Base-by-base conservation (phyloP, 2,113 vertebrate species). In the Muntiacus reevesi region DNA sequence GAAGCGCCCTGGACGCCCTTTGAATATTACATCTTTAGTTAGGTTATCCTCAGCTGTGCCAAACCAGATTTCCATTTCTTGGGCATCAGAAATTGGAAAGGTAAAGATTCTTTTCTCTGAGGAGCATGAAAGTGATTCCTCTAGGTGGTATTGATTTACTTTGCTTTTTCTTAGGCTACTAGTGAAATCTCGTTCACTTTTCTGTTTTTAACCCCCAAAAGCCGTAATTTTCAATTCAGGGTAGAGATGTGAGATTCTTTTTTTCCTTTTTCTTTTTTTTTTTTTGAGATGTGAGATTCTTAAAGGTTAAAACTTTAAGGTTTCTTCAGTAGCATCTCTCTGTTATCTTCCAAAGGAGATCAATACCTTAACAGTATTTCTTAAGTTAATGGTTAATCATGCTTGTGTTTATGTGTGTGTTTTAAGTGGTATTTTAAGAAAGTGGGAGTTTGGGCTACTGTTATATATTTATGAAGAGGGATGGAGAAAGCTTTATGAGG, bases 31-130 rank as follows among this genome's bases (percentile, higher is more conserved):
- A 0, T 99, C 99, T 54, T 98, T 99, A n/a, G 99, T 99, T 89
- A 98, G 99, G 87, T 98, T 99, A 71, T 99, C 99, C 0, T 99
- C 99, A 52, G 99, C 99, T 13, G 99, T 99, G 95, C 99, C 99
- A 98, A 99, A 99, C 97, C 99, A 99, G 99, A 99, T 99, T 95
- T 99, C 99, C 28, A 99, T 99, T 93, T 99, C 99, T 0, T 99
- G 99, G 99, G 99, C 99, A 60, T 99, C 99, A 96, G 99, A 99
- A 99, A 99, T 99, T 85, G 99, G 99, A 98, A 99, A 99, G 99
- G 99, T 99, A 98, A 99, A 91, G 45, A 71, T 4, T 59, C 23
- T 95, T 21, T 87, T 5, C 25, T 81, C 43, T 91, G 33, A 4
- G 25, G 62, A 86, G 1, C 16, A 28, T 85, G 45, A 76, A 54